Evolutionary conservation across 2,797 vertebrate species (phyloP).

Genomic region (Sebastes glaucus): DNA sequence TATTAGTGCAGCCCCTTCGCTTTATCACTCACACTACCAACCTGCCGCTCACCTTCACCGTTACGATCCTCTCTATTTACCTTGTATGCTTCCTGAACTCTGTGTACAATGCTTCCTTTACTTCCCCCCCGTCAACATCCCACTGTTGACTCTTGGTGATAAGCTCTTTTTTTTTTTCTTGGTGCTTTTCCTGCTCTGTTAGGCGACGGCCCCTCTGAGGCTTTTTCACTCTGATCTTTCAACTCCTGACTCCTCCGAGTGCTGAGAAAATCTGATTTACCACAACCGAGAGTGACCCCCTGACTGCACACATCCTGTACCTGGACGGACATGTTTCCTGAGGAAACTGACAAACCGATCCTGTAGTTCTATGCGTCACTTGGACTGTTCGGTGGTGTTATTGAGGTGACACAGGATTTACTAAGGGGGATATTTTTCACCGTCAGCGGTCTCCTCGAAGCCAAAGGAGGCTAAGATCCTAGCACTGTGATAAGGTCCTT

Average conservation of each 20-base stretch:
- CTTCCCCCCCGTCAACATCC: neutral
- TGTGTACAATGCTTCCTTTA: conserved; percentile 3
- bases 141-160: conserved; percentile 50
- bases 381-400: conserved; percentile 22
- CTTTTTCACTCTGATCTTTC: conserved; percentile 60
- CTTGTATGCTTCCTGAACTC: conserved; percentile 31
- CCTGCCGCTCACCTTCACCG: conserved; percentile 27
- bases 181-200: conserved; percentile 67
- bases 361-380: conserved; percentile 50
- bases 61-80: conserved; percentile 9
- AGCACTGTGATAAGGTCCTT: conserved; percentile 76
- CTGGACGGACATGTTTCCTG: conserved; percentile 60
- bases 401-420: conserved; percentile 11
- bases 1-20: conserved; percentile 16
- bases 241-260: conserved; percentile 40
- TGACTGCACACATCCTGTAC: conserved; percentile 43
- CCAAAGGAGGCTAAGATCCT: conserved; percentile 56
- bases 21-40: neutral
- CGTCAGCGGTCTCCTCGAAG: conserved; percentile 37
- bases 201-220: conserved; percentile 79
- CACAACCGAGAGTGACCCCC: conserved; percentile 29
- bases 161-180: conserved; percentile 53
- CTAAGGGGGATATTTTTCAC: conserved; percentile 2
- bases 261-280: conserved; percentile 41
- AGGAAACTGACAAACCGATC: conserved; percentile 45